phyloP scores from a whole-genome alignment of 2,797 vertebrate species.

The Buceros bicornis region DNA sequence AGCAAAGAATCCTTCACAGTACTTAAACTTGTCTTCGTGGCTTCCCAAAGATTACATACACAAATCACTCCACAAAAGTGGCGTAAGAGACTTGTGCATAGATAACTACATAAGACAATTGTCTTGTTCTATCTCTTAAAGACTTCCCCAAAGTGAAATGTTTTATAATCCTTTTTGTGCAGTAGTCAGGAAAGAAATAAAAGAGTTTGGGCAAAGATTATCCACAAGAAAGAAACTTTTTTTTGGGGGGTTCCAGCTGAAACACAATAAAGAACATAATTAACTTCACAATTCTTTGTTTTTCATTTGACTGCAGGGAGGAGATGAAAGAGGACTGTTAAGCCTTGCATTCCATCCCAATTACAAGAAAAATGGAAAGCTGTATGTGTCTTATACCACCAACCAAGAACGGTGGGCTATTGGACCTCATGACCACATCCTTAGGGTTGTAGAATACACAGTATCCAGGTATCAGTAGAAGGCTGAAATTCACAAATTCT shows the following conservation, averaged over 20 bases:
- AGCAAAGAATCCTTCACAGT: conserved; percentile 90
- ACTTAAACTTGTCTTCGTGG: conserved; percentile 91
- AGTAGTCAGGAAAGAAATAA: conserved; percentile 87
- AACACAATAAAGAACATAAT: conserved; percentile 92
- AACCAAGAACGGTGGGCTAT: conserved; percentile 99
- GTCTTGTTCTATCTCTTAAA: conserved; percentile 86
- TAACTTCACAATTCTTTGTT: conserved; percentile 98
- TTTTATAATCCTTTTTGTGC: conserved; percentile 94
- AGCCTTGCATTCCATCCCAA: conserved; percentile 99
- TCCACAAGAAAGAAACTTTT: conserved; percentile 83
- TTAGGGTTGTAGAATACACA: conserved; percentile 97
- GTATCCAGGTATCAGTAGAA: conserved; percentile 89
- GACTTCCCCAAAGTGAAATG: conserved; percentile 89
- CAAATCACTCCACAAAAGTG: conserved; percentile 95
- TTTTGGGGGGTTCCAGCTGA: conserved; percentile 84
- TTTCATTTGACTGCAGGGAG: conserved; percentile 98
- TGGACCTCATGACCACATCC: conserved; percentile 98
- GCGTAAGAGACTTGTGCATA: conserved; percentile 84
- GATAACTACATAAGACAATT: conserved; percentile 88
- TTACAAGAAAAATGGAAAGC: conserved; percentile 99
- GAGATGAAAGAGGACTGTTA: conserved; percentile 99
- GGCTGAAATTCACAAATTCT: background rate
- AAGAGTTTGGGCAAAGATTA: conserved; percentile 86
- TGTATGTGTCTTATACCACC: conserved; percentile 99
- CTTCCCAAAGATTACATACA: conserved; percentile 94